Evolutionary conservation across 64 coral and sea anemone genomes (phyloP).

Genomic region (Cladopsammia gracilis): DNA sequence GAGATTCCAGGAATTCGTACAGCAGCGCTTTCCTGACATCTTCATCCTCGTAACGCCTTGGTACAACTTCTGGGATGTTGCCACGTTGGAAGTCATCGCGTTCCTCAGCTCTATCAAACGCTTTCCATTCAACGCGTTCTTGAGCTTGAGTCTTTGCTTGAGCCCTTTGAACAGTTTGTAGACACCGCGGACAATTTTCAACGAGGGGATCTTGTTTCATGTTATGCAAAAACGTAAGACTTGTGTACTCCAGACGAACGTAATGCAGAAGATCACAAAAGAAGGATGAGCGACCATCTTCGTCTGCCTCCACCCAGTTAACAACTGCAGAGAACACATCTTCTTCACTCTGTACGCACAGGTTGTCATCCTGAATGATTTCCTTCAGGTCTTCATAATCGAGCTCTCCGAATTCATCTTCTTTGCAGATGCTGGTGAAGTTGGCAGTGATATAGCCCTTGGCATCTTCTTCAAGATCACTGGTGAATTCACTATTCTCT

Average conservation of each 20-base stretch:
- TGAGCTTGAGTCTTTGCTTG: background rate
- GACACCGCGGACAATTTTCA: background rate
- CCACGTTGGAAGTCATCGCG: background rate
- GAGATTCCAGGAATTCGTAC: background rate
- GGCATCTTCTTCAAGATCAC: conserved; percentile 42
- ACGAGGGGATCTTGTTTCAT: conserved; percentile 19
- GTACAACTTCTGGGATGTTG: background rate
- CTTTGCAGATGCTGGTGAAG: conserved; percentile 5
- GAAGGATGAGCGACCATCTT: conserved; percentile 3
- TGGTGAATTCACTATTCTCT: background rate
- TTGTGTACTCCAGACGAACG: conserved; percentile 38
- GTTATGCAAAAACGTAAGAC: background rate
- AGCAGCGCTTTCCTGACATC: background rate
- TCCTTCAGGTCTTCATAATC: conserved; percentile 28
- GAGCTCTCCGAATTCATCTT: conserved; percentile 41
- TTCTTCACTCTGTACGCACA: conserved; percentile 29
- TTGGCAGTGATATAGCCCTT: conserved; percentile 11
- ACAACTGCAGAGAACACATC: conserved; percentile 47
- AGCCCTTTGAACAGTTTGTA: conserved; percentile 6
- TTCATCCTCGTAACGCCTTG: background rate
- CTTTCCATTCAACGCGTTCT: background rate
- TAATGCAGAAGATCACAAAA: conserved; percentile 14
- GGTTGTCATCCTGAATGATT: conserved; percentile 31
- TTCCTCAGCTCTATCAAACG: background rate
- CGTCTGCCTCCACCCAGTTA: conserved; percentile 34